These are phyloP conservation scores for Kryptolebias ocellatus DNA, from an alignment of 2,797 vertebrate species.

Conservation along the genomic window DNA sequence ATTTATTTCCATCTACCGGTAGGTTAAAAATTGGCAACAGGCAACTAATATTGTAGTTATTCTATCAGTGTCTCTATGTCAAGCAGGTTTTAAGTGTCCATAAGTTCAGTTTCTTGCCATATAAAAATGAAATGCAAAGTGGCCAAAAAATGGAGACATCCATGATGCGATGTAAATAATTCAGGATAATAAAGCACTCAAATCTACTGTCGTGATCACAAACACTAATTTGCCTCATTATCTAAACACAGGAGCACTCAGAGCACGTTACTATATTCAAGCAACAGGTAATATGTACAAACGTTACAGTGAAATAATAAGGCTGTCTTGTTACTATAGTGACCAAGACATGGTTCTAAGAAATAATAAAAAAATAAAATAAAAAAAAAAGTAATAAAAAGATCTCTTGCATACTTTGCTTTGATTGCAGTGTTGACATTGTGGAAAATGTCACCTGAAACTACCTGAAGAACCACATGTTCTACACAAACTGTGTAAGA, in stretches of 20 bases:
- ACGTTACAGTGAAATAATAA: constrained; percentile 50
- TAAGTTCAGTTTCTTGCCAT: background rate
- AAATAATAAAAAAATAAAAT: constrained; percentile 54
- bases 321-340: constrained; percentile 74
- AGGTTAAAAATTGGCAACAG: background rate
- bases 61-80: background rate
- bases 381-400: constrained; percentile 59
- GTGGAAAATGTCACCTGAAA: constrained; percentile 46
- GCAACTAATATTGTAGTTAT: background rate
- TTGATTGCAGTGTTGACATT: constrained; percentile 51
- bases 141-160: background rate
- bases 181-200: constrained; percentile 23
- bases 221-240: constrained; percentile 8
- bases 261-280: constrained; percentile 30
- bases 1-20: background rate
- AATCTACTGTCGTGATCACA: constrained; percentile 12
- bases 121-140: constrained; percentile 1
- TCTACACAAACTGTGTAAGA: constrained; percentile 33
- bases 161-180: constrained; percentile 3
- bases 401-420: constrained; percentile 48
- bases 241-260: constrained; percentile 25
- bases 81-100: constrained; percentile 13
- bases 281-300: constrained; percentile 37
- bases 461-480: constrained; percentile 23
- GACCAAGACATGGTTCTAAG: constrained; percentile 63